Evolutionary conservation across 37 sponge, comb jelly and placozoan genomes (phyloP), one percentile per base, ranked within the genome.

Genomic region (Geodia barretti): DNA sequence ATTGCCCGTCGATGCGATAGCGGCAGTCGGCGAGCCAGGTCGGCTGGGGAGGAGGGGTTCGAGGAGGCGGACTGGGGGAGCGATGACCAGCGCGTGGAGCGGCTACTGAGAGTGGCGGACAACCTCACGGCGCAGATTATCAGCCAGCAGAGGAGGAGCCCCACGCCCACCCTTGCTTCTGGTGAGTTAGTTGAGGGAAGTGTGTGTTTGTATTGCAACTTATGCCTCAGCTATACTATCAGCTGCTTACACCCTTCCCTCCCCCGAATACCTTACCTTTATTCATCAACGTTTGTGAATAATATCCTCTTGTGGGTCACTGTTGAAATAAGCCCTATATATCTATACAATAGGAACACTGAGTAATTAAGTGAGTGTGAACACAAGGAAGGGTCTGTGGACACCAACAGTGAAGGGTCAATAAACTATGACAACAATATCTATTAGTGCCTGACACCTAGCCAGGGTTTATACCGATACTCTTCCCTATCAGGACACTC

Each of bases 81-180:
- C 54, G 54, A 39, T 26, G 87, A 87, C 39, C 4, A 36, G 69
- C 73, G 65, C 8, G 76, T 87, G 4, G 87, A 87, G 41, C 29
- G 74, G 26, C 70, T 87, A 21, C 81, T 87, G n/a, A 21, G 43
- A 20, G 32, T 87, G 9, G 80, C 87, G 29, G 79, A 87, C 41
- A 40, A 62, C 67, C 37, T 87, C 14, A 65, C 86, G 24, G 40
- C 30, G 59, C 68, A 34, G 21, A 63, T 64, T 19, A 65, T 38
- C 28, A 14, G 19, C 60, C 19, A 11, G 19, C 17, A 19, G 60
- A 58, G 19, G 60, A 19, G 60, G 19, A 20, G 17, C 60, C 19
- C 60, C 11, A 11, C 60, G 11, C 60, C 60, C 60, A 58, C 19
- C 25, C 25, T 24, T 65, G 66, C 26, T 65, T 24, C 8, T 24